Evolutionary conservation across 1,140 invertebrate species (phyloP).

Genomic region (Battus philenor): DNA sequence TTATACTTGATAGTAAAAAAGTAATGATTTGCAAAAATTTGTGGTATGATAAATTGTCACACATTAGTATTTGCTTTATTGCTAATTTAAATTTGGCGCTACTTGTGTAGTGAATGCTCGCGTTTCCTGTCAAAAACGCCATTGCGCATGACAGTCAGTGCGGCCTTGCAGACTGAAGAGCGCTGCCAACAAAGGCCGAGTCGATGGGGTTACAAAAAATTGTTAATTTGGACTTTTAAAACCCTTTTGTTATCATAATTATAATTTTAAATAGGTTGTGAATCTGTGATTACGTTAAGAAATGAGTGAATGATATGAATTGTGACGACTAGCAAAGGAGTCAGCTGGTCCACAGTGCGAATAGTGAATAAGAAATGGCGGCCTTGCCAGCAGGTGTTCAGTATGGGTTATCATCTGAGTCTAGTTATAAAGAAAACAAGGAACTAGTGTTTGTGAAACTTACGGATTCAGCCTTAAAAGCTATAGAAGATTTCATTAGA

Average conservation of each 20-base stretch:
- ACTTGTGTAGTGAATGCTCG: constrained; percentile 68
- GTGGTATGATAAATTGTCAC: too few relatives aligned
- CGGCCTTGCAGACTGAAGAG: constrained; percentile 76
- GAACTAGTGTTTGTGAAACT: constrained; percentile 95
- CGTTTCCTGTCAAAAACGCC: constrained; percentile 73
- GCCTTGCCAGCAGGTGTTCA: constrained; percentile 94
- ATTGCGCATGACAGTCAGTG: constrained; percentile 76
- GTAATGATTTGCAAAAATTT: too few relatives aligned
- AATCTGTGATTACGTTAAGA: constrained; percentile 76
- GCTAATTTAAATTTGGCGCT: constrained; percentile 62
- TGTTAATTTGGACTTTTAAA: constrained; percentile 72
- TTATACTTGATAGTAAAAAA: too few relatives aligned
- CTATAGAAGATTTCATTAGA: constrained; percentile 91
- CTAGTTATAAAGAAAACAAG: constrained; percentile 90
- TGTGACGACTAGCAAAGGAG: constrained; percentile 75
- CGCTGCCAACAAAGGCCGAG: constrained; percentile 75
- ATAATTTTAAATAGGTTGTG: constrained; percentile 76
- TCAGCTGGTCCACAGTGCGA: constrained; percentile 76
- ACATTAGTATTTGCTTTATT: constrained; percentile 27
- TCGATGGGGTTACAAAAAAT: constrained; percentile 75
- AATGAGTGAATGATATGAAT: constrained; percentile 75
- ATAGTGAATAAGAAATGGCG: constrained; percentile 88
- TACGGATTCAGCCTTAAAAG: constrained; percentile 93
- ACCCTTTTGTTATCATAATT: constrained; percentile 74
- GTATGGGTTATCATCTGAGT: constrained; percentile 95